Conservation (phyloP, 2,113 vertebrate genomes). For the Balaeniceps rex region DNA sequence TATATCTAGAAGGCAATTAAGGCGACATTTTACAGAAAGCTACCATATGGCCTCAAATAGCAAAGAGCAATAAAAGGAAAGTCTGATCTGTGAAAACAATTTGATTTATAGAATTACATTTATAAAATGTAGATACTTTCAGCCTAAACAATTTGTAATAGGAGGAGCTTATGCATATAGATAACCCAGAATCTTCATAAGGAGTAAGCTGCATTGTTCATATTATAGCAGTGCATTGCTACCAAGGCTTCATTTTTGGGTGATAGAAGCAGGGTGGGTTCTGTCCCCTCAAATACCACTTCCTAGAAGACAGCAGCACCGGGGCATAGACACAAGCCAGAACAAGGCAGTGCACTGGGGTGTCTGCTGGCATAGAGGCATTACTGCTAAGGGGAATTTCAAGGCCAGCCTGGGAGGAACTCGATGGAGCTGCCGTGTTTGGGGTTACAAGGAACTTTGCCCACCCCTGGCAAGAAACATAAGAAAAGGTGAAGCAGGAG, state of each 20-base stretch:
- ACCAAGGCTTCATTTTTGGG: not conserved
- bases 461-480: not conserved
- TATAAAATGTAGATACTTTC: not conserved
- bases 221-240: not conserved
- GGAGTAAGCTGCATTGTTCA: not conserved
- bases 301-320: not conserved
- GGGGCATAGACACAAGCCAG: not conserved
- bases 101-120: constrained; percentile 19
- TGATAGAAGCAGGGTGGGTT: not conserved
- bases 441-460: not conserved
- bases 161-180: not conserved
- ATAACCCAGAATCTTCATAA: not conserved
- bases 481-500: not conserved
- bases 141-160: not conserved
- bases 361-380: not conserved
- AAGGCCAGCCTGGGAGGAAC: not conserved
- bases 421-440: not conserved
- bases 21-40: not conserved
- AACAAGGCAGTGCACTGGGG: not conserved
- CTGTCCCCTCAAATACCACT: not conserved
- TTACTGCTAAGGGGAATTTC: not conserved
- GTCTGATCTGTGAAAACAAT: not conserved
- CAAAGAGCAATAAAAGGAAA: constrained; percentile 3
- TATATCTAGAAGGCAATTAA: constrained; percentile 37
- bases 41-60: constrained; percentile 8